Conservation (phyloP, 2,113 vertebrate genomes). For the Numida meleagris region DNA sequence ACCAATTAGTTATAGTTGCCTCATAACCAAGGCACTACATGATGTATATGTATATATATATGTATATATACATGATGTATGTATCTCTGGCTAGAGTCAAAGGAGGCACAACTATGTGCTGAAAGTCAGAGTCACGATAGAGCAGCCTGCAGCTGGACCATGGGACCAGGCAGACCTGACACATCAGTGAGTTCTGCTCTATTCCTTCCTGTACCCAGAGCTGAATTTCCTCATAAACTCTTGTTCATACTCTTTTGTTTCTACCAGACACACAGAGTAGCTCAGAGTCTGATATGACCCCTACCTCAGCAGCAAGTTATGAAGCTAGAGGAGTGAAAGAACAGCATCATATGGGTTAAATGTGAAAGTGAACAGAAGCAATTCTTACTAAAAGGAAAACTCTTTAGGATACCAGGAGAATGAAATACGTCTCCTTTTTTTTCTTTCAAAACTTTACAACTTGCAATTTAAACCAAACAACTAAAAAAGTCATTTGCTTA, state of each 20-base stretch:
- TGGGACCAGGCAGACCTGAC: not conserved
- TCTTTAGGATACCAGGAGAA: not conserved
- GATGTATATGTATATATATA: no score
- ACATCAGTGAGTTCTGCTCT: not conserved
- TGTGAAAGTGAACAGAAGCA: not conserved
- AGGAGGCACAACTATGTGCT: not conserved
- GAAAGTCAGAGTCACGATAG: not conserved
- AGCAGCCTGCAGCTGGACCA: not conserved
- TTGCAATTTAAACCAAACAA: not conserved
- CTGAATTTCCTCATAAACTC: not conserved
- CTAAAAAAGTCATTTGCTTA: not conserved
- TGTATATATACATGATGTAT: no score
- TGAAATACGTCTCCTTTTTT: not conserved
- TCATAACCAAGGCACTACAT: not conserved
- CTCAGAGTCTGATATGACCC: not conserved
- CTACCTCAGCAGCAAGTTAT: not conserved
- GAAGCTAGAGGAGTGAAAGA: not conserved
- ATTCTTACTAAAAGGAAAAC: not conserved
- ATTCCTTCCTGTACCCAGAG: not conserved
- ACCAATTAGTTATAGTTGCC: not conserved
- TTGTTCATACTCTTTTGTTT: not conserved
- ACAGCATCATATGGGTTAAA: not conserved
- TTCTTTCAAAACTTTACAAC: not conserved
- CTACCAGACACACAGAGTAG: not conserved
- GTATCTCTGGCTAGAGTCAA: not conserved